Evolutionary conservation across 2,888 invertebrate genomes (phyloP).

Genomic region (Troides oblongomaculatus): DNA sequence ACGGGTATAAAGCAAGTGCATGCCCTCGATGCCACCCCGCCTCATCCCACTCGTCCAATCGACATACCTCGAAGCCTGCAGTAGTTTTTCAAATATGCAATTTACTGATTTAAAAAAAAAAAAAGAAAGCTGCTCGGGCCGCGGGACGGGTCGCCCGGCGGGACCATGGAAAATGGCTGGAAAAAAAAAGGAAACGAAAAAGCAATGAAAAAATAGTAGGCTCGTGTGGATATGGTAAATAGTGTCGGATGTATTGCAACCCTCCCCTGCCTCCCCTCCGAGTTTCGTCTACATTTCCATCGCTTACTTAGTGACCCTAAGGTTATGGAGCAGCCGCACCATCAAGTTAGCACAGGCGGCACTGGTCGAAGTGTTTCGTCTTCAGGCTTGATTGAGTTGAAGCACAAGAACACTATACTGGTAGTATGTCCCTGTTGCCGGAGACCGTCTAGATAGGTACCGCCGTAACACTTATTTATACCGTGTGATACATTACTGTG

Average conservation of each 20-base stretch:
- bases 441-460: too few species aligned
- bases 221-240: conserved; percentile 66
- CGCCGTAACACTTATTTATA: too few species aligned
- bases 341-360: too few species aligned
- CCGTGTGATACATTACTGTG: too few species aligned
- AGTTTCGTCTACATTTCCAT: too few species aligned
- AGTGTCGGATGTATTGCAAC: conserved; percentile 47
- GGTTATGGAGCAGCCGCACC: too few species aligned
- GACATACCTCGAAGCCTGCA: conserved; percentile 44
- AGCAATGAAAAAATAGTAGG: conserved; percentile 62
- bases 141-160: conserved; percentile 55
- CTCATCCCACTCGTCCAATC: conserved; percentile 44
- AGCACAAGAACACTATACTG: too few species aligned
- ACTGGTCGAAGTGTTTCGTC: too few species aligned
- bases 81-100: conserved; percentile 79
- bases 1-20: conserved; percentile 20
- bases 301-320: too few species aligned
- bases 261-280: conserved; percentile 41
- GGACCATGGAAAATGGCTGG: conserved; percentile 67
- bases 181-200: conserved; percentile 61
- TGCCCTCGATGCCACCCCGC: conserved; percentile 15
- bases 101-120: conserved; percentile 77
- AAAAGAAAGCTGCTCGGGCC: conserved; percentile 43
- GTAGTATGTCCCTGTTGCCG: too few species aligned
- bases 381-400: too few species aligned